phyloP scores from a whole-genome alignment of 1,140 invertebrate genomes.

The Coptotermes formosanus region DNA sequence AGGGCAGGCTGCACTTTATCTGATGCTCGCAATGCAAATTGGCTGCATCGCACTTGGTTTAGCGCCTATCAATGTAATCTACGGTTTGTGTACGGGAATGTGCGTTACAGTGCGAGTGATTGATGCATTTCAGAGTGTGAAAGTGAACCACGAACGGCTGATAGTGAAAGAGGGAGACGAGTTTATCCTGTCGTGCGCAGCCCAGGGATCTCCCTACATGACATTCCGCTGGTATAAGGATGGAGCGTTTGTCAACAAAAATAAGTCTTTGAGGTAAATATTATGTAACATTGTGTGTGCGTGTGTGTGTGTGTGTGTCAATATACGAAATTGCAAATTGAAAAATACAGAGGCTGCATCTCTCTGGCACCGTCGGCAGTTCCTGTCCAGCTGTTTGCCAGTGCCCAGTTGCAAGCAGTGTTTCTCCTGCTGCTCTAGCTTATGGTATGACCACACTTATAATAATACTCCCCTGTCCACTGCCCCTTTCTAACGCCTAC shows the following conservation, averaged over 20 bases:
- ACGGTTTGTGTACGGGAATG: not conserved
- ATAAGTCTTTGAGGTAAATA: conserved; percentile 64
- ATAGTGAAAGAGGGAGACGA: conserved; percentile 70
- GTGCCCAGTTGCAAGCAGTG: too few species aligned
- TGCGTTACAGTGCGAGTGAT: conserved; percentile 36
- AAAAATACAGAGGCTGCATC: too few species aligned
- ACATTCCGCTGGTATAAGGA: conserved; percentile 81
- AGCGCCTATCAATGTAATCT: not conserved
- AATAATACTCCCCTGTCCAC: too few species aligned
- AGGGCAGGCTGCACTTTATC: not conserved
- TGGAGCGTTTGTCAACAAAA: conserved; percentile 68
- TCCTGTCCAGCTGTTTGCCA: too few species aligned
- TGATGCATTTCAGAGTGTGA: conserved; percentile 54
- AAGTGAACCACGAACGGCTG: conserved; percentile 56
- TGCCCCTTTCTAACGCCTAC: too few species aligned
- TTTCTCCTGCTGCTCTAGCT: too few species aligned
- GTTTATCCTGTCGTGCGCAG: conserved; percentile 72
- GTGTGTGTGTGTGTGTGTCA: too few species aligned
- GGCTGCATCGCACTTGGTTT: not conserved
- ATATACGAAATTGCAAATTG: too few species aligned
- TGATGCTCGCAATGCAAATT: not conserved
- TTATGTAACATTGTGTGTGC: too few species aligned
- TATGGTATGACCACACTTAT: too few species aligned
- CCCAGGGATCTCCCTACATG: conserved; percentile 70
- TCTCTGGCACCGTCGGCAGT: too few species aligned